Evolutionary conservation across 2,888 invertebrate species (phyloP), one percentile per base, ranked within the genome.

Genomic region (Chydorus sphaericus): DNA sequence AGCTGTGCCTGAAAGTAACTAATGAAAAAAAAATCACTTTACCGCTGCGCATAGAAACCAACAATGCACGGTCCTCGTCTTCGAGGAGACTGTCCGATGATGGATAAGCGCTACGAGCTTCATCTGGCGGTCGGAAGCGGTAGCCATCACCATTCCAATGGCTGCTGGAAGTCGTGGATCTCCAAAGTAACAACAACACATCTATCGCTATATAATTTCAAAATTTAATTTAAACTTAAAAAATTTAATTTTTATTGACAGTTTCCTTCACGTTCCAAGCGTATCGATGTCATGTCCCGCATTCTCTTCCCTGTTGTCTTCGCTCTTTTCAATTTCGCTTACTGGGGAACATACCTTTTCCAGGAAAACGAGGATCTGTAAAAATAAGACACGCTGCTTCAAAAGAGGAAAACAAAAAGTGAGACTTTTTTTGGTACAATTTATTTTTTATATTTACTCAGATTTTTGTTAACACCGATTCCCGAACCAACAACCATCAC

Each of bases 211-310:
- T n/a, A n/a, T n/a, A n/a, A n/a, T n/a, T n/a, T n/a, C n/a, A n/a
- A n/a, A n/a, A n/a, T n/a, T n/a, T n/a, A n/a, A n/a, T n/a, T n/a
- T n/a, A n/a, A n/a, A n/a, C n/a, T n/a, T n/a, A n/a, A n/a, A n/a
- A n/a, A n/a, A n/a, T n/a, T n/a, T n/a, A n/a, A n/a, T 29, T 55
- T 37, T 89, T 80, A 90, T 72, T 85, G 88, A 73, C 91, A 91
- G 78, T 92, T 93, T 76, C 92, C 92, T 59, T 91, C 90, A 65
- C 79, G 87, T 69, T 91, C 91, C 75, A 93, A 93, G 80, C 79
- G 92, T 73, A 94, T 94, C 73, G 93, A 94, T 75, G 93, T 93
- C 76, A 90, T 94, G 70, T 91, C 93, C 59, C 80, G 92, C 72
- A 92, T 92, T 75, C 88, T 87, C 65, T 92, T 92, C 76, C 92